Base-by-base conservation (phyloP, 2,888 invertebrate species). In the Lydus trimaculatus region DNA sequence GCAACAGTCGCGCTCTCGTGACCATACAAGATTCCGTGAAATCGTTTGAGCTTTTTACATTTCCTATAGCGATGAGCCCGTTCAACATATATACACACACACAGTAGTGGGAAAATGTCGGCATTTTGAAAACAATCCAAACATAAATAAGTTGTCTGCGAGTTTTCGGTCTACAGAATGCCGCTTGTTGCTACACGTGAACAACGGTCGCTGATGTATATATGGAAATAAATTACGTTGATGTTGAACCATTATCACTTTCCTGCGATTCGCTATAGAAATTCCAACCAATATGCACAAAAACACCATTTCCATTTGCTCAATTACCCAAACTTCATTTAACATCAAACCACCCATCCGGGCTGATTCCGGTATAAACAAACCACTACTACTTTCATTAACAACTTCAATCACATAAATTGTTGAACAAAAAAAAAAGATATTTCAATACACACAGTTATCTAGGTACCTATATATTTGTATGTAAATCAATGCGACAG, bases 141-240 rank as follows among this genome's bases (percentile, higher is more conserved):
- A 85, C 85, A 85, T 85, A 85, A 85, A 85, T 85, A 85, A 85
- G 85, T 85, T 85, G 85, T 85, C 85, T 84, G 80, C 84, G 76
- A 81, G 82, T 83, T 82, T 83, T 80, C 79, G 81, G 80, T 75
- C 80, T 79, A 76, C 78, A 80, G 84, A 83, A 84, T 83, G 80
- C 82, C 81, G 82, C 81, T 81, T 82, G 82, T 81, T 80, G 78
- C 79, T 82, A 83, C 82, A 82, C 78, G 80, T 78, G 78, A 80
- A 83, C 81, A 81, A 76, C 79, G 76, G 77, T 78, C 79, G 75
- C 76, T 76, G 73, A 77, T 73, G 76, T 80, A 73, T 78, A 76
- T 78, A 80, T 80, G 79, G 80, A 80, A 80, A 83, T 83, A 80
- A 80, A 81, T 81, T 79, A 75, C 75, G 33, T 63, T 58, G 61